These are phyloP conservation scores for Lasioglossum malachurum DNA, from an alignment of 2,888 invertebrate species.

Conservation along the genomic window DNA sequence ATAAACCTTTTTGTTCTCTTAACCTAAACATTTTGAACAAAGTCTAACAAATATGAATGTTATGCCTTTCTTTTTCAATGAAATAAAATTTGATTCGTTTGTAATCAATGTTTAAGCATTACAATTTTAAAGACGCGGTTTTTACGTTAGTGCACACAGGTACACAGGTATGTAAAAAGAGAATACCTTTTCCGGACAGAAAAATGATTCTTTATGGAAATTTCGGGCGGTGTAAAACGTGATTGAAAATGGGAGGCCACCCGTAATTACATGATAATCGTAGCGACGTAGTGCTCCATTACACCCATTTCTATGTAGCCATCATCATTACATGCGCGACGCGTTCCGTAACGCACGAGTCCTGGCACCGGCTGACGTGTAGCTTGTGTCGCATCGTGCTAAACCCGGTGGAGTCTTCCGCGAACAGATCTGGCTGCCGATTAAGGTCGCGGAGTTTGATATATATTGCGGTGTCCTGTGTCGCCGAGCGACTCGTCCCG, in stretches of 20 bases:
- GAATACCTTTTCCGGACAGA: too few relatives aligned
- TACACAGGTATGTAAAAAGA: too few relatives aligned
- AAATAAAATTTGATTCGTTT: too few relatives aligned
- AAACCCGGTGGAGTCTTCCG: constrained; percentile 41
- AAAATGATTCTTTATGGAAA: too few relatives aligned
- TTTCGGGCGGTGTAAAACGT: not conserved
- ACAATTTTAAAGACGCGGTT: too few relatives aligned
- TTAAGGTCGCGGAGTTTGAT: constrained; percentile 55
- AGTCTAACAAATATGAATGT: too few relatives aligned
- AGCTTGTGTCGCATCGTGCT: constrained; percentile 34
- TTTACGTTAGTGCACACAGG: too few relatives aligned
- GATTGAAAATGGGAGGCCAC: not conserved
- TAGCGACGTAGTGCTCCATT: constrained; percentile 5
- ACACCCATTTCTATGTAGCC: constrained; percentile 14
- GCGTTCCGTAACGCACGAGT: constrained; percentile 27
- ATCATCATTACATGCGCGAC: constrained; percentile 52
- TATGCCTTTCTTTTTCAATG: too few relatives aligned
- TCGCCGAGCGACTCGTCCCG: constrained; percentile 26
- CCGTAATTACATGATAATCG: constrained; percentile 4
- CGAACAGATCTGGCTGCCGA: constrained; percentile 59
- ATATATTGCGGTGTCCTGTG: constrained; percentile 41
- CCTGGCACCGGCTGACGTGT: constrained; percentile 30
- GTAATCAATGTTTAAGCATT: too few relatives aligned
- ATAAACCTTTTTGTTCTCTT: not conserved
- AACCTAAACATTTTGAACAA: too few relatives aligned